phyloP scores from a whole-genome alignment of 2,888 invertebrate species.

The Troides oblongomaculatus region DNA sequence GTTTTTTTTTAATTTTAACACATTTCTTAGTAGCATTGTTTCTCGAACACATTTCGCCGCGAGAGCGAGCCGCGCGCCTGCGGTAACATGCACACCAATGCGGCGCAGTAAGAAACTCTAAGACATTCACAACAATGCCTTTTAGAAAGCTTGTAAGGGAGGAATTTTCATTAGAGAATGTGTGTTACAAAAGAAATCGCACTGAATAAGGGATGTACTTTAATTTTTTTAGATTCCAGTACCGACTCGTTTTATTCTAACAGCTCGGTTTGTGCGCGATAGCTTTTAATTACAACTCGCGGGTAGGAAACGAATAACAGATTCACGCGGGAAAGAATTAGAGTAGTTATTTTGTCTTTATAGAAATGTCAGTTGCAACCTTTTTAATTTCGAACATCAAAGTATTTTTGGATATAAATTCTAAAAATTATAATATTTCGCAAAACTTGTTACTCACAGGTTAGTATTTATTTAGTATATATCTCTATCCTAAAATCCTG shows the following conservation, averaged over 20 bases:
- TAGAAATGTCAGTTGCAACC: too few relatives aligned
- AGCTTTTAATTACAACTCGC: background rate
- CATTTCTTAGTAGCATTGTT: constrained; percentile 1
- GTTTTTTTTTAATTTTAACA: too few relatives aligned
- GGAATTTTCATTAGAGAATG: constrained; percentile 28
- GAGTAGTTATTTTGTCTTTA: too few relatives aligned
- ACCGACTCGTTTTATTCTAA: background rate
- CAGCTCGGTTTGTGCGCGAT: background rate
- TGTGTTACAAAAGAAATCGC: constrained; percentile 27
- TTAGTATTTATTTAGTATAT: too few relatives aligned
- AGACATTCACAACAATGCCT: constrained; percentile 27
- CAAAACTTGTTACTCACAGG: too few relatives aligned
- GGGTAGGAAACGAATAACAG: too few relatives aligned
- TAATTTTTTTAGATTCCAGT: constrained; percentile 9
- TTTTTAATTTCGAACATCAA: too few relatives aligned
- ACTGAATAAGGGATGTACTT: constrained; percentile 26
- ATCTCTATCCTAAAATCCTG: too few relatives aligned
- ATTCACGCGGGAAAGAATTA: too few relatives aligned
- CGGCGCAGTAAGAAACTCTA: constrained; percentile 19
- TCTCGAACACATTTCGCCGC: constrained; percentile 21
- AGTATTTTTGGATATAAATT: too few relatives aligned
- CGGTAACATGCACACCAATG: constrained; percentile 9
- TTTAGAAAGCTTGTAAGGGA: constrained; percentile 21
- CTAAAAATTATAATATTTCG: too few relatives aligned
- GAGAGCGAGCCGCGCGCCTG: constrained; percentile 14